A percentile compares a stretch with the other conserved stretches of the same genome.
These are phyloP conservation scores for Malachius bipustulatus DNA, from an alignment of 2,888 invertebrate species.

Conservation along the genomic window DNA sequence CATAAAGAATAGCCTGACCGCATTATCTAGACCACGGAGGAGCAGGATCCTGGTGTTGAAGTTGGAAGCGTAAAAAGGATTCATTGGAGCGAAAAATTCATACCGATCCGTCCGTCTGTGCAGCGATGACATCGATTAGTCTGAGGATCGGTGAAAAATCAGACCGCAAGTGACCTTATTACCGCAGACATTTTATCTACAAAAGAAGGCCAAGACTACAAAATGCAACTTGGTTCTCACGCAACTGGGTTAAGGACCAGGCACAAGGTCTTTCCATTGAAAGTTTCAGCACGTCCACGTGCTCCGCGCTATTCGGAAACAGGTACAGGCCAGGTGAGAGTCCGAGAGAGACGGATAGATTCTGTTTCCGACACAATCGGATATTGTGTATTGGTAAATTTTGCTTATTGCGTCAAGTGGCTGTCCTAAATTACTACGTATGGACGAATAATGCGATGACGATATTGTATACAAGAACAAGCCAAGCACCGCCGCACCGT, in stretches of 20 bases:
- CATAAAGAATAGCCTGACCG: too few species aligned
- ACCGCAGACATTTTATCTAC: slow-evolving; percentile 19
- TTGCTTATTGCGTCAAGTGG: slow-evolving; percentile 23
- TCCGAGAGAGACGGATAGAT: slow-evolving; percentile 22
- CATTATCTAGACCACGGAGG: too few species aligned
- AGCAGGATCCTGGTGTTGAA: too few species aligned
- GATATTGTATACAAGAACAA: too few species aligned
- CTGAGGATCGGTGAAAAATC: background rate
- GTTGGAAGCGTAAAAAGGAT: too few species aligned
- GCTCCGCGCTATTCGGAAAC: slow-evolving; percentile 21
- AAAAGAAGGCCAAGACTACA: slow-evolving; percentile 36
- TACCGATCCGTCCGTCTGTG: too few species aligned
- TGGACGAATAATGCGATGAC: too few species aligned
- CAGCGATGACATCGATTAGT: slow-evolving; percentile 3
- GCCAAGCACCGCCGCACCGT: too few species aligned
- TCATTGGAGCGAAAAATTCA: too few species aligned
- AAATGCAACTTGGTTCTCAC: slow-evolving; percentile 35
- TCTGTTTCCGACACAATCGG: slow-evolving; percentile 18
- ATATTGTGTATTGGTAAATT: slow-evolving; percentile 26
- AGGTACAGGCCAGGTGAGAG: slow-evolving; percentile 15
- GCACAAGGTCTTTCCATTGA: slow-evolving; percentile 33
- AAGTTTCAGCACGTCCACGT: slow-evolving; percentile 26
- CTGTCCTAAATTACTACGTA: slow-evolving; percentile 23
- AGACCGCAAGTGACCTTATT: slow-evolving; percentile 20
- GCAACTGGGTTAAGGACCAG: slow-evolving; percentile 37